Base-by-base conservation (phyloP, 2,797 vertebrate species). In the Australoheros facetus region DNA sequence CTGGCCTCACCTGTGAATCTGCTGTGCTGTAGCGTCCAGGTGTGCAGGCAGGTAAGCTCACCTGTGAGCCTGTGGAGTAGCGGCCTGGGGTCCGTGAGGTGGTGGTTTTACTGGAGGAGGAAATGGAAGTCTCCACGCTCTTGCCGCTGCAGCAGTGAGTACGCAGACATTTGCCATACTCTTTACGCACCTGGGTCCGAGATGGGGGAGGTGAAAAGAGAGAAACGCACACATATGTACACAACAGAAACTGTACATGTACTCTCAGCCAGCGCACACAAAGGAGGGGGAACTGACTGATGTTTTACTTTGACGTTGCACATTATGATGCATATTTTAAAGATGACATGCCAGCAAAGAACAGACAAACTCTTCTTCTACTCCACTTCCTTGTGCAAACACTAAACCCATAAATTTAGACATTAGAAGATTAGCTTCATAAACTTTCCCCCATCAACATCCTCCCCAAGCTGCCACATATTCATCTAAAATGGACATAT, bases 21-120 rank as follows among this genome's bases (percentile, higher is more conserved):
- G 94, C 93, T 87, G 93, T 95, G 92, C 93, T 94, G 94, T 94
- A 94, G 90, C 93, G 94, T 94, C 94, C 94, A 57, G 94, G 88
- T 88, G 92, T 92, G 92, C 92, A 94, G 93, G 94, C 93, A 91
- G 91, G 92, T 93, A 95, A 94, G 94, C 94, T 96, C 97, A 99
- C 98, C 97, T 99, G 98, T 90, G 98, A 99, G 94, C 97, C 98
- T 89, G 98, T 98, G 75, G 98, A 97, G 85, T 99, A 99, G 86
- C 98, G 96, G 91, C 98, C 98, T 13, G 98, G 97, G 71, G 97
- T 98, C 92, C 98, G 94, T 13, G 98, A 97, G 73, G 97, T 97
- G 92, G 97, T 98, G 89, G 97, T 97, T 95, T 99, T 99, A 91
- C 96, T 97, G 93, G 98, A 99, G 85, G 97, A 97, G 91, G 97